Percentiles rank a stretch among this genome's conserved stretches.
Evolutionary conservation across 2,888 invertebrate genomes (phyloP).

Genomic region (Papilio demoleus): DNA sequence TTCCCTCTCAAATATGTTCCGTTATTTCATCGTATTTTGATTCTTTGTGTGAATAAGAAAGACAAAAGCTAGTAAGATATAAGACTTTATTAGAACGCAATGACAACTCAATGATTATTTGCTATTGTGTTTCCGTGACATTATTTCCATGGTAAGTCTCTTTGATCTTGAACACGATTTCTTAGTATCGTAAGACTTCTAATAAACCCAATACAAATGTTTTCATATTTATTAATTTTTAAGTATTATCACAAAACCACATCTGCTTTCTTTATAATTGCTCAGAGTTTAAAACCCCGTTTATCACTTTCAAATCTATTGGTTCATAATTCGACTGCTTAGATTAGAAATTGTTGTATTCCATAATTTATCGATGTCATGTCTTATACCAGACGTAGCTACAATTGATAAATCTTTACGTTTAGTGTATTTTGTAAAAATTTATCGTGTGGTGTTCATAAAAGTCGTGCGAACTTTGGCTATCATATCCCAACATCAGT

Average conservation of each 20-base stretch:
- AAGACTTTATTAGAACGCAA: slow-evolving; percentile 1
- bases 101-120: slow-evolving; percentile 9
- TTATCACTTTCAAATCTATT: too few relatives aligned
- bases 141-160: slow-evolving; percentile 13
- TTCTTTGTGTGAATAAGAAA: neutral
- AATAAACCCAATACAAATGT: neutral
- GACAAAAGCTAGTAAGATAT: neutral
- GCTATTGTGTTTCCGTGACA: slow-evolving; percentile 20
- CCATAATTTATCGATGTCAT: too few relatives aligned
- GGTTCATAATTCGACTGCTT: too few relatives aligned
- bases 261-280: too few relatives aligned
- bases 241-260: too few relatives aligned
- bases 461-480: neutral
- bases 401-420: too few relatives aligned
- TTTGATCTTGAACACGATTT: neutral
- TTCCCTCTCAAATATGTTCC: neutral
- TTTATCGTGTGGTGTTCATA: too few relatives aligned
- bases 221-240: neutral
- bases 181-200: neutral
- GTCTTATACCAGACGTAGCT: too few relatives aligned
- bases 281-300: too few relatives aligned
- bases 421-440: too few relatives aligned
- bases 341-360: too few relatives aligned
- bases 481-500: neutral
- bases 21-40: neutral